Base-by-base conservation (phyloP, 1,140 invertebrate species). In the Drosophila paulistorum region DNA sequence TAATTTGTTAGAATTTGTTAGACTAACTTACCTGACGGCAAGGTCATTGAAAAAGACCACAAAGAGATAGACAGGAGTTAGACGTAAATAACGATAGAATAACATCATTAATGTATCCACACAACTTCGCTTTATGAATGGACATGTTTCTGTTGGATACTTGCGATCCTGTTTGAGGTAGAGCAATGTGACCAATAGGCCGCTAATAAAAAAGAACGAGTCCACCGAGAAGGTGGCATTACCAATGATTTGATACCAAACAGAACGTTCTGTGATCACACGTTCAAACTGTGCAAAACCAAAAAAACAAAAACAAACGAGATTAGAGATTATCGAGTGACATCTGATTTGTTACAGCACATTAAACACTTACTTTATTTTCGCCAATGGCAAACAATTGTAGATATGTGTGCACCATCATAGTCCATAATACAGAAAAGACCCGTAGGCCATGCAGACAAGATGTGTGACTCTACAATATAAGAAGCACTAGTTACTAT, bases 211-310 rank as follows among this genome's bases (percentile, higher is more conserved):
- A 93, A 98, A 98, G 93, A 98, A 98, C 6, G 97, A 96, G 91
- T 98, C 97, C 14, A 98, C 97, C 42, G 97, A 97, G 90, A 97
- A 97, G 3, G 96, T 96, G 4, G 97, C 97, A 91, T 98, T 98
- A 62, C 96, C 96, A 66, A 97, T 95, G 7, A 96, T 96, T 91
- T 97, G 96, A 90, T 96, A 97, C 93, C 96, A 94, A 81, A 97
- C 95, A 77, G 95, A 96, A 63, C 95, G 93, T 90, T 97, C 96
- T 3, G 95, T 95, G 72, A 97, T 93, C 1, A 94, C 94, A 65
- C 96, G 93, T 81, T 96, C 92, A n/a, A 94, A 95, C 93, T 97
- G 95, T 0, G 54, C 30, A 30, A 30, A 6, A 6, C 17, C 17
- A 17, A 17, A 17, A 17, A 17, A 17, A 17, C 17, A 17, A 17